phyloP scores from a whole-genome alignment of 2,888 invertebrate species.

The Dasysyrphus albostriatus region DNA sequence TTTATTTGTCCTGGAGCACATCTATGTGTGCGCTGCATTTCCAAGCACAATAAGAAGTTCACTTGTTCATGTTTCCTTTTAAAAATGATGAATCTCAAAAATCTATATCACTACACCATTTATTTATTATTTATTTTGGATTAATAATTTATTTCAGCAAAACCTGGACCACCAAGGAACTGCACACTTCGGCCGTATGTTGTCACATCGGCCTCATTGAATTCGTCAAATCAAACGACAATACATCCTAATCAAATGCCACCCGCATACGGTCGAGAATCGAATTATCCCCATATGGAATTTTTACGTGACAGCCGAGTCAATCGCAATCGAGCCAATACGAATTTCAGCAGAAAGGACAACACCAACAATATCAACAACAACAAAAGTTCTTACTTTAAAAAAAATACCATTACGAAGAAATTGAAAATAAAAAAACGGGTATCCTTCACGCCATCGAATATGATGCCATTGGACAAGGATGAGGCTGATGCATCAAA shows the following conservation, averaged over 20 bases:
- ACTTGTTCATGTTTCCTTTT: not conserved
- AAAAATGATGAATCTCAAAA: constrained; percentile 35
- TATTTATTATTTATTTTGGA: constrained; percentile 56
- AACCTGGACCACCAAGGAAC: constrained; percentile 92
- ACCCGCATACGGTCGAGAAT: constrained; percentile 83
- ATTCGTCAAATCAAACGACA: constrained; percentile 84
- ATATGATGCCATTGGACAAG: constrained; percentile 79
- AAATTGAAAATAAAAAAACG: constrained; percentile 79
- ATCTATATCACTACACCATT: constrained; percentile 8
- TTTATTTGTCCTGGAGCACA: constrained; percentile 2
- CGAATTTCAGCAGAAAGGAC: constrained; percentile 61
- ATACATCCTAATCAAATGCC: constrained; percentile 83
- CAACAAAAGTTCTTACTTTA: constrained; percentile 24
- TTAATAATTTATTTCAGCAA: constrained; percentile 85
- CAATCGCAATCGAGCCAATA: constrained; percentile 60
- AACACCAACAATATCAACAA: constrained; percentile 38
- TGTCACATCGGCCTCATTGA: constrained; percentile 85
- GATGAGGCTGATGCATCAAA: constrained; percentile 68
- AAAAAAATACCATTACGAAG: constrained; percentile 67
- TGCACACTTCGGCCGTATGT: constrained; percentile 91
- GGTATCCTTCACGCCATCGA: constrained; percentile 82
- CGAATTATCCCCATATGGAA: constrained; percentile 84
- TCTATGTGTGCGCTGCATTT: constrained; percentile 1
- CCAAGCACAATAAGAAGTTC: not conserved
- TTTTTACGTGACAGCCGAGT: constrained; percentile 82